Base-by-base conservation (phyloP, 2,888 invertebrate species). In the Ormyrus labotus region DNA sequence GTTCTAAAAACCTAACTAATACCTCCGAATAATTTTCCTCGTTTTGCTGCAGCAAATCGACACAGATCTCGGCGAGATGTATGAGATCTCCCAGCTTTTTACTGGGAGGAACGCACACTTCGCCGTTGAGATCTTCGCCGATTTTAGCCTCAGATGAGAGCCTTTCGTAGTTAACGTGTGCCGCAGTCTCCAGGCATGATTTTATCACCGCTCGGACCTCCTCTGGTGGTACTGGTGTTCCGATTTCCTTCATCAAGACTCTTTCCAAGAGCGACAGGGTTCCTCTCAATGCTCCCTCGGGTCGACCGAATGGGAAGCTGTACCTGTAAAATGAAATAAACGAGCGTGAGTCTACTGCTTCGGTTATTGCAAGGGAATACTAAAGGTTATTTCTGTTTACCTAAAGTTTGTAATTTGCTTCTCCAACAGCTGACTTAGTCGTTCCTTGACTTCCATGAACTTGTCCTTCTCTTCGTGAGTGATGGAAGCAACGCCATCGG, bases 1-100 rank as follows among this genome's bases (percentile, higher is more conserved):
- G 87, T 88, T 89, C 88, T 89, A 90, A 89, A 89, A 90, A 90
- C 89, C 88, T 87, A 89, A 89, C 89, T 89, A 90, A 90, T 94
- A 99, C 99, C 97, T 99, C 99, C 84, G 99, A 98, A 92, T 99
- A 99, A 91, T 99, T 99, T 92, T 99, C 99, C 93, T 99, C 99
- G 91, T 99, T 99, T 92, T 99, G 99, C 91, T 99, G 99, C 83
- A 99, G 92, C 60, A 99, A 94, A 91, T 99, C 99, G 74, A 99
- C 99, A 92, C 99, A 99, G 65, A 99, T 93, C 91, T 99, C 99
- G 11, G 99, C 98, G 85, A 99, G 94, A 90, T 97, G 98, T 88
- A 99, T 98, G 78, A 99, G 93, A 91, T 99, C 99, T 91, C 99
- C 99, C 71, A 99, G 93, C 90, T 97, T 97, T 92, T 97, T 97